Conservation (phyloP, 2,113 vertebrate species). For the Silurus glanis region DNA sequence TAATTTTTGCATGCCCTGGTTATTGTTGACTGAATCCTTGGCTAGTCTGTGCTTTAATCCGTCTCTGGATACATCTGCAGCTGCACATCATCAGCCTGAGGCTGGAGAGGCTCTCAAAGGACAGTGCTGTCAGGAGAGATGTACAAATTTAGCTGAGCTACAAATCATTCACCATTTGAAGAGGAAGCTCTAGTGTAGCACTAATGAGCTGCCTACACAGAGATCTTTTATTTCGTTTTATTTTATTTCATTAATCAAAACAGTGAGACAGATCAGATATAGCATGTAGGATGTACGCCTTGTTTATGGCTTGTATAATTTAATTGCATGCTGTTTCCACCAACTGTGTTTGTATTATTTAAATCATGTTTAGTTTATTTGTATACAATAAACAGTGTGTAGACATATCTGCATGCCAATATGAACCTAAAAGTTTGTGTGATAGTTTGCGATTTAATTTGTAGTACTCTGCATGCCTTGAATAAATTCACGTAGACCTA, state of each 20-base stretch:
- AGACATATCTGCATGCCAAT: neutral
- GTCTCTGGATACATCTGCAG: neutral
- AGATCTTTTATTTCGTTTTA: neutral
- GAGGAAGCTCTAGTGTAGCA: neutral
- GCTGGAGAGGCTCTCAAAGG: neutral
- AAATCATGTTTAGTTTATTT: neutral
- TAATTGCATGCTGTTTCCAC: neutral
- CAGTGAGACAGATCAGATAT: no score
- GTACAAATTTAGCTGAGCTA: neutral
- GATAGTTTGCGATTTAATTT: neutral
- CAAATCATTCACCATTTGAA: slow-evolving; percentile 5
- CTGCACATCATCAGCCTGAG: neutral
- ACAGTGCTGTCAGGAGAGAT: neutral
- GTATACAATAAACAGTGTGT: neutral
- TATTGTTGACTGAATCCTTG: neutral
- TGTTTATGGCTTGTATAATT: neutral
- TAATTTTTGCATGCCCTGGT: neutral
- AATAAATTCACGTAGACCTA: neutral
- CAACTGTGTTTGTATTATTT: neutral
- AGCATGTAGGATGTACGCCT: neutral
- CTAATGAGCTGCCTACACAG: slow-evolving; percentile 8
- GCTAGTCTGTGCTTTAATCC: neutral
- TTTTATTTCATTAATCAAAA: slow-evolving; percentile 3
- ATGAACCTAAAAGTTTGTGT: neutral
- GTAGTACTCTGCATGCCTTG: neutral